Conservation (phyloP, 2,888 invertebrate genomes). For the Microlaimidae sp. region DNA sequence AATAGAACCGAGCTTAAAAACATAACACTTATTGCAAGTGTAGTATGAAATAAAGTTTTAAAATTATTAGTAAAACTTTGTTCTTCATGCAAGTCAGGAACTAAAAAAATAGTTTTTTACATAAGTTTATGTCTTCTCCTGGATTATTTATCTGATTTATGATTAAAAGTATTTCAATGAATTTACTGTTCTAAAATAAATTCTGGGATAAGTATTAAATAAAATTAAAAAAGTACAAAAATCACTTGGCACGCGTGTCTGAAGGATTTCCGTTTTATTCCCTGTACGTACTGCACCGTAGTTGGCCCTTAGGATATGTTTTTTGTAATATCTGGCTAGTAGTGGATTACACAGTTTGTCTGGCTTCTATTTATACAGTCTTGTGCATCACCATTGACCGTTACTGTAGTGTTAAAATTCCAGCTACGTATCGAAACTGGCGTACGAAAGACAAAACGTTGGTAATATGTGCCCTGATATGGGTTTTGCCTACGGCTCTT, state of each 20-base stretch:
- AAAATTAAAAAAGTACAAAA: not conserved
- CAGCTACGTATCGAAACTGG: constrained; percentile 91
- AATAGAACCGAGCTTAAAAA: too few relatives aligned
- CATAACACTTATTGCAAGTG: too few relatives aligned
- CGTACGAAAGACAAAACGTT: constrained; percentile 76
- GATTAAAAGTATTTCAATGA: too few relatives aligned
- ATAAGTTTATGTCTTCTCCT: too few relatives aligned
- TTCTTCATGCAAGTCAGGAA: too few relatives aligned
- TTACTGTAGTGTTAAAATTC: constrained; percentile 94
- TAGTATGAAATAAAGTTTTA: too few relatives aligned
- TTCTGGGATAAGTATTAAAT: constrained; percentile 6
- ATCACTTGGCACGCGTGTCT: too few relatives aligned
- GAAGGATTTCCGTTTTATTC: constrained; percentile 99
- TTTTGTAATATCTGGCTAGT: constrained; percentile 95
- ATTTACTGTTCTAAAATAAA: constrained; percentile 6
- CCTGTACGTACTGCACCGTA: constrained; percentile 78
- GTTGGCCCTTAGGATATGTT: constrained; percentile 83
- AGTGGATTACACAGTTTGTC: constrained; percentile 93
- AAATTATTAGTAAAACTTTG: too few relatives aligned
- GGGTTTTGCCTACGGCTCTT: constrained; percentile 84
- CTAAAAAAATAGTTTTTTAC: too few relatives aligned
- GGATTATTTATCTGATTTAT: too few relatives aligned
- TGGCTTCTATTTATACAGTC: constrained; percentile 97
- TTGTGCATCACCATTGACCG: constrained; percentile 92
- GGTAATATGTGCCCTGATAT: constrained; percentile 85